phyloP scores from a whole-genome alignment of 2,797 vertebrate species.

The Rhinichthys osculus region DNA sequence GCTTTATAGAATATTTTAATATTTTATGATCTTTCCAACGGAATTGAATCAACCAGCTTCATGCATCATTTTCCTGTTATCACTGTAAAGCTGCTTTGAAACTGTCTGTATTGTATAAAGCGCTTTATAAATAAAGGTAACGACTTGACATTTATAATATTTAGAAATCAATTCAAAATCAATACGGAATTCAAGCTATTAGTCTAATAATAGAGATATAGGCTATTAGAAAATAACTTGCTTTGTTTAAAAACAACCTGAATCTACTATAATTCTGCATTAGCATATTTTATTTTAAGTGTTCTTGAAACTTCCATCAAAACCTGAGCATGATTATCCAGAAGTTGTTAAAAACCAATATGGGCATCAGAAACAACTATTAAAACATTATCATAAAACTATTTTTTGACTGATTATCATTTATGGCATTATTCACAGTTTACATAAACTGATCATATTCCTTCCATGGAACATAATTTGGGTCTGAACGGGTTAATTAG shows the following conservation, averaged over 20 bases:
- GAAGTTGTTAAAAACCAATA: neutral
- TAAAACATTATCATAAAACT: neutral
- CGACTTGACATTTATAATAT: neutral
- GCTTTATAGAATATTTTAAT: neutral
- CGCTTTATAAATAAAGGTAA: no score
- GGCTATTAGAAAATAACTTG: neutral
- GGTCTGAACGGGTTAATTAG: slow-evolving; percentile 39
- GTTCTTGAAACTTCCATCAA: no score
- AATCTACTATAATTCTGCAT: neutral
- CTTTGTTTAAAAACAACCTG: neutral
- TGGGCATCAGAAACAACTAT: neutral
- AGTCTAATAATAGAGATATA: neutral
- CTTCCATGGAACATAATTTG: neutral
- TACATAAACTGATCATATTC: neutral
- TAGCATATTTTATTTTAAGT: neutral
- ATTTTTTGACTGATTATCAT: neutral
- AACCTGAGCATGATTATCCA: neutral
- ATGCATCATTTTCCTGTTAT: no score
- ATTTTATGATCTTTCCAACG: neutral
- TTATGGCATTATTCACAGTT: neutral
- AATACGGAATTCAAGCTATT: neutral
- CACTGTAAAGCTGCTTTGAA: no score
- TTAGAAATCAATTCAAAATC: neutral
- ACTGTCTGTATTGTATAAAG: no score
- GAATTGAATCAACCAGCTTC: no score